These are phyloP conservation scores for Caerostris darwini DNA, from an alignment of 1,140 invertebrate species.

Conservation along the genomic window DNA sequence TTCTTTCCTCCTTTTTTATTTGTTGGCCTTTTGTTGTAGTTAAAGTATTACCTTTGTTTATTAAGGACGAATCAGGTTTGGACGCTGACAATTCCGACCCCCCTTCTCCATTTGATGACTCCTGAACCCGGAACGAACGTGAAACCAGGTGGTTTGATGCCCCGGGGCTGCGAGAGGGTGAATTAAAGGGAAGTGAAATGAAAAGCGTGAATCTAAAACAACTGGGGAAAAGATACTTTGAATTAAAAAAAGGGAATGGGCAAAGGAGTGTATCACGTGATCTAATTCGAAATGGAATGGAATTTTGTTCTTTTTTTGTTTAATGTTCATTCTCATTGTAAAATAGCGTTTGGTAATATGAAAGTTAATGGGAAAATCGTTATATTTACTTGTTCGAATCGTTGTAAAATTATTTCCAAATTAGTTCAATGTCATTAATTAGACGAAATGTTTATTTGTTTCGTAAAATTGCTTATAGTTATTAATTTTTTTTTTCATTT, in stretches of 20 bases:
- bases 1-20: constrained; percentile 11
- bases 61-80: constrained; percentile 77
- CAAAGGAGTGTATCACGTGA: background rate
- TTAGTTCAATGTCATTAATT: too few relatives aligned
- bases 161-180: constrained; percentile 42
- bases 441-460: too few relatives aligned
- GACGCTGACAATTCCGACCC: constrained; percentile 61
- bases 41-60: constrained; percentile 66
- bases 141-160: constrained; percentile 72
- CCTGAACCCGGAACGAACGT: constrained; percentile 53
- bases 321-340: background rate
- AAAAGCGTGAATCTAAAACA: constrained; percentile 37
- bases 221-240: constrained; percentile 8
- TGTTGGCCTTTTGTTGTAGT: background rate
- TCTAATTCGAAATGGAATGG: constrained; percentile 1
- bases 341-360: background rate
- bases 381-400: too few relatives aligned
- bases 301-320: too few relatives aligned
- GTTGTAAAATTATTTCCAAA: too few relatives aligned
- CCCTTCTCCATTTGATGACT: constrained; percentile 45
- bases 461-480: too few relatives aligned
- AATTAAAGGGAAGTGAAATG: constrained; percentile 54
- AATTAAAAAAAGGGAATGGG: background rate
- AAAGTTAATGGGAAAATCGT: background rate
- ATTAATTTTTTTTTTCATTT: too few relatives aligned